Base-by-base conservation (phyloP, 2,888 invertebrate species). In the Platycheirus rosarum region DNA sequence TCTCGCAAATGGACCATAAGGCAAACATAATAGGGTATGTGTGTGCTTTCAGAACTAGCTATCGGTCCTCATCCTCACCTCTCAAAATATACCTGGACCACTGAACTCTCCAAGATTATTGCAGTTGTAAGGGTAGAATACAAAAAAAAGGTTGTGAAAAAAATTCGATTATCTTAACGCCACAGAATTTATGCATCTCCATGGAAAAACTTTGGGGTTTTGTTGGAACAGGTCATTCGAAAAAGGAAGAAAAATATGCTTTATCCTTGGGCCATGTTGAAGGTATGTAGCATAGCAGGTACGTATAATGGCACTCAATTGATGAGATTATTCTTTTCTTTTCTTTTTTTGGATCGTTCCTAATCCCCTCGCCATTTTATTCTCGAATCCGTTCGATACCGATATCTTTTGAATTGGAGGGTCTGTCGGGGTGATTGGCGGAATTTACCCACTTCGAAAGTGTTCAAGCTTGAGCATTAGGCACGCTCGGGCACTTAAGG, bases 1-100 rank as follows among this genome's bases (percentile, higher is more conserved):
- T 88, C 87, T 86, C 85, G 86, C 86, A 87, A 88, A 88, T 88
- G 88, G 88, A 87, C 86, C 88, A 88, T 88, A 88, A 87, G 88
- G 87, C 88, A 68, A 76, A 62, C 46, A 77, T 48, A 68, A 49
- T 62, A 53, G 53, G 53, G 46, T 76, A 49, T 46, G 23, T 55
- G 57, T 55, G 53, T 32, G 29, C 8, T 8, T 57, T 29, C 42
- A 48, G 20, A 57, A 46, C 57, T 5, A 18, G 53, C 20, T 51
- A 32, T 46, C 29, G 51, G 14, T 62, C 8, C 32, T 16, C 29
- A 4, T 14, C n/a, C 29, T 8, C 9, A 40, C 32, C 37, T 35
- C 35, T 35, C 37, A 48, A n/a, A 48, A 1, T 49, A n/a, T 32
- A 48, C 18, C 66, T 29, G 37, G 37, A 20, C 32, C 37, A n/a